phyloP scores from a whole-genome alignment of 2,113 vertebrate species.

The Gymnobelideus leadbeateri region DNA sequence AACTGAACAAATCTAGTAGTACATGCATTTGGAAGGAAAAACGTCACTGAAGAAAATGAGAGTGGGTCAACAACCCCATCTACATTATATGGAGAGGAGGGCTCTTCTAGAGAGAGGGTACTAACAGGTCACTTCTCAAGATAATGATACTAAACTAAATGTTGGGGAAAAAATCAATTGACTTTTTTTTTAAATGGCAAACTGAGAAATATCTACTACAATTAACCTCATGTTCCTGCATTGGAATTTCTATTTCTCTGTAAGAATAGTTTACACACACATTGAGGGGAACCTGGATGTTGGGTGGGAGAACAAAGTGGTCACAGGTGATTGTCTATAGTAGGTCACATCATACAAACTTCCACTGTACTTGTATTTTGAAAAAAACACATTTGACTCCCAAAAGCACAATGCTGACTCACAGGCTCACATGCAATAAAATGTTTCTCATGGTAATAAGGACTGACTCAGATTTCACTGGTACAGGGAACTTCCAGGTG shows the following conservation, averaged over 20 bases:
- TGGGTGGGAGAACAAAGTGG: not conserved
- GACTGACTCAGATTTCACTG: not conserved
- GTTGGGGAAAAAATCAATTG: not conserved
- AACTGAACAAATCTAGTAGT: not conserved
- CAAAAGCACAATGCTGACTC: not conserved
- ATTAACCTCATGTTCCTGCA: not conserved
- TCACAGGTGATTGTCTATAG: not conserved
- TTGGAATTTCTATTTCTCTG: not conserved
- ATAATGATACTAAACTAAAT: not conserved
- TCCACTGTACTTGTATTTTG: not conserved
- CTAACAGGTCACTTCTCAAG: not conserved
- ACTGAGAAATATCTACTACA: not conserved
- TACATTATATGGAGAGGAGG: not conserved
- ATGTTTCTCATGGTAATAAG: not conserved
- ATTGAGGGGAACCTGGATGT: not conserved
- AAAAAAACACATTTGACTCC: not conserved
- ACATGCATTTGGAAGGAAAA: not conserved
- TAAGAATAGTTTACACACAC: not conserved
- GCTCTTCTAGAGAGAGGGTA: not conserved
- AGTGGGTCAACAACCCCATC: not conserved
- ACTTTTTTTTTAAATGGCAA: not conserved
- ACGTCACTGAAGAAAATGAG: not conserved
- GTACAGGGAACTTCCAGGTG: not conserved
- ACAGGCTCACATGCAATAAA: not conserved
- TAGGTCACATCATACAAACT: not conserved